A percentile compares a stretch with the other conserved stretches of the same genome.
These are phyloP conservation scores for Potamarius usumacintae DNA, from an alignment of 2,113 vertebrate species.

Conservation along the genomic window DNA sequence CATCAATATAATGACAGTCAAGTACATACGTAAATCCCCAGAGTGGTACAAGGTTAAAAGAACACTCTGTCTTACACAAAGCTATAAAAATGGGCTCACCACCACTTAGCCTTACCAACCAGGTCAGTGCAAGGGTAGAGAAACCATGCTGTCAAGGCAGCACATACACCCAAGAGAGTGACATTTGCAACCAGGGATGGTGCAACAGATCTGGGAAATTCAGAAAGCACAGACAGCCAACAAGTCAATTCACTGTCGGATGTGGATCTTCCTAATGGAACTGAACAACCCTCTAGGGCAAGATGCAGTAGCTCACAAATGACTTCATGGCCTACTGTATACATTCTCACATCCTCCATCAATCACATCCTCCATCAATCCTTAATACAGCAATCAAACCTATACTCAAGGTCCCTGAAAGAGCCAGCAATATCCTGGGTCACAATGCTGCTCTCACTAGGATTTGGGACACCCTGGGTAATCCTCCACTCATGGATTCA, in stretches of 20 bases:
- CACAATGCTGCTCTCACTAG: not conserved
- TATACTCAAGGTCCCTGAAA: not conserved
- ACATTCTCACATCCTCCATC: not conserved
- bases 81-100: not conserved
- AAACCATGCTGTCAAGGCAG: not conserved
- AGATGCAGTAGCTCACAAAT: not conserved
- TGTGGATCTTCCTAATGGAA: not conserved
- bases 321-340: not conserved
- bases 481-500: not conserved
- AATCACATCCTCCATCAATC: not conserved
- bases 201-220: not conserved
- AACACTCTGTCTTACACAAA: not conserved
- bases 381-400: not conserved
- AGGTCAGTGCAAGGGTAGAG: not conserved
- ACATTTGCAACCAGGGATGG: not conserved
- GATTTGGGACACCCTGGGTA: not conserved
- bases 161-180: not conserved
- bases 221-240: too few relatives aligned
- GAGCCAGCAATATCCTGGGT: not conserved
- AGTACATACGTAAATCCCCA: not conserved
- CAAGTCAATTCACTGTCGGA: not conserved
- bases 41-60: not conserved
- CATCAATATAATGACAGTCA: not conserved
- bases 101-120: not conserved
- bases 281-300: not conserved